Conservation (phyloP, 2,797 vertebrate genomes). For the Perodicticus potto region DNA sequence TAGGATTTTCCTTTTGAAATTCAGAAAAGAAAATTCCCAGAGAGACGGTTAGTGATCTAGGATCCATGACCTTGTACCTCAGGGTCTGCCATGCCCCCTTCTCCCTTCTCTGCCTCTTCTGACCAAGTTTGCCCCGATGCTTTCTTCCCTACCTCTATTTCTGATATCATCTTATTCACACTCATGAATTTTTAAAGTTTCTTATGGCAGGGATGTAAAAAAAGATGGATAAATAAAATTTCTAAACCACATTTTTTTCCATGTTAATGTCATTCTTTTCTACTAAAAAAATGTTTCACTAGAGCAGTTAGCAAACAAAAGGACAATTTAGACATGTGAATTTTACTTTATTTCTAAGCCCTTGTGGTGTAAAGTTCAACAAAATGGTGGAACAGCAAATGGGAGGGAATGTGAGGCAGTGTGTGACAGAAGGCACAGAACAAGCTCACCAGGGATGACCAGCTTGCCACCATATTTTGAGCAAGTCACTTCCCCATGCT, state of each 20-base stretch:
- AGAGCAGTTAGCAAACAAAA: constrained; percentile 36
- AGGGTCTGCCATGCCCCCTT: neutral
- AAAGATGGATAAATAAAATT: constrained; percentile 7
- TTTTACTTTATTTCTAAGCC: neutral
- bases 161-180: neutral
- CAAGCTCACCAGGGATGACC: neutral
- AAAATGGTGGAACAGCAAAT: neutral
- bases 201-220: neutral
- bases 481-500: neutral
- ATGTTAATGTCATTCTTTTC: constrained; percentile 25
- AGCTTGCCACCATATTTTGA: neutral
- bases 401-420: neutral
- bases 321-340: neutral
- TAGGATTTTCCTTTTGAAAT: constrained; percentile 30
- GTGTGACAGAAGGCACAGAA: neutral
- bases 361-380: neutral
- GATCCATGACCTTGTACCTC: neutral
- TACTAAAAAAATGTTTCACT: constrained; percentile 26
- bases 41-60: neutral
- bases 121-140: neutral
- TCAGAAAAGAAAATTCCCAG: neutral
- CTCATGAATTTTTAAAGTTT: neutral
- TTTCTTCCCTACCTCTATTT: neutral
- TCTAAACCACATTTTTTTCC: constrained; percentile 11
- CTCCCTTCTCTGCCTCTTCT: neutral